Base-by-base conservation (phyloP, 2,797 vertebrate genomes). In the Hybognathus amarus region DNA sequence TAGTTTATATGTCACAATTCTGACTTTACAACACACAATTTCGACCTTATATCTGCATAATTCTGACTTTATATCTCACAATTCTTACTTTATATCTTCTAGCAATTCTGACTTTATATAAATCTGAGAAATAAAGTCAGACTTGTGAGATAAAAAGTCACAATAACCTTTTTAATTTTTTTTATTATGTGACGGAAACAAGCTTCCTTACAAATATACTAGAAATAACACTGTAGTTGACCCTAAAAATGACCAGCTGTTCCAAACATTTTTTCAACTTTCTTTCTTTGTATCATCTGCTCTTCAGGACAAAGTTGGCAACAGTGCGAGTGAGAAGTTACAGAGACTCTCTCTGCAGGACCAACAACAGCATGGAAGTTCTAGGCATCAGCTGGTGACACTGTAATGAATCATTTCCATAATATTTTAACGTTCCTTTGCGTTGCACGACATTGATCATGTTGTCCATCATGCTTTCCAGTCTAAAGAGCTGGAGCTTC, bases 371-470 rank as follows among this genome's bases (percentile, higher is more conserved):
- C 92, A 92, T 87, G 82, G 91, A 80, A 88, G 85, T 90, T 89
- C 93, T 85, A 94, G 91, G 89, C 91, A 93, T 89, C 93, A 92
- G 87, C 91, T 95, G 88, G 86, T 90, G 87, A 94, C 93, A 87
- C 91, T 94, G 95, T 95, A 94, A 92, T 93, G 87, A 91, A 83
- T 86, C 89, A 90, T 91, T 87, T 88, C 77, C 84, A 56, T 63
- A 36, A 3, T 89, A 89, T 91, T 63, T 30, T 11, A n/a, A 56
- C 4, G 0, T 77, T 40, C 6, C 30, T 40, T 27, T 70, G 17
- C 7, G 30, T n/a, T 77, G 47, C 27, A 47, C 59, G 15, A 13
- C 22, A 47, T 47, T 47, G 15, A 47, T 6, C 15, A 40, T 69
- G n/a, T 22, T 40, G 5, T 64, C 12, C 17, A 6, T 64, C 9